phyloP scores from a whole-genome alignment of 2,797 vertebrate genomes.

The Carduelis carduelis region DNA sequence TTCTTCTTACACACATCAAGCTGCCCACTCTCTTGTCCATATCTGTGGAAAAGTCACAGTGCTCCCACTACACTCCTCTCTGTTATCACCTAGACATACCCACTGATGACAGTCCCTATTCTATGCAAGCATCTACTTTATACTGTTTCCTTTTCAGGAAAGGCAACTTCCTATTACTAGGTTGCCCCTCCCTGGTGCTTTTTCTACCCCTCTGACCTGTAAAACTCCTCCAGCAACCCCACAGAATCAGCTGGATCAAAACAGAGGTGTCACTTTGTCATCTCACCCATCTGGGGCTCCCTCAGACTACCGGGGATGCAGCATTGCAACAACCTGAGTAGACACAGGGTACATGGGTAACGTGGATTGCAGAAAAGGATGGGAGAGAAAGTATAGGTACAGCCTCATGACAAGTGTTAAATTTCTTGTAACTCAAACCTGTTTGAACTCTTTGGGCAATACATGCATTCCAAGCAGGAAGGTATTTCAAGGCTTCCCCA shows the following conservation, averaged over 20 bases:
- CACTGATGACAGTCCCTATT: neutral
- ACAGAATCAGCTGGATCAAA: neutral
- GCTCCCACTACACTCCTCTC: neutral
- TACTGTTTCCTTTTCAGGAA: neutral
- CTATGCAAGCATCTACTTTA: neutral
- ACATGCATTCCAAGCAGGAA: neutral
- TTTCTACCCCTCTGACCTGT: neutral
- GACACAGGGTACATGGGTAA: neutral
- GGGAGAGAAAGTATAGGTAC: neutral
- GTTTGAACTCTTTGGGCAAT: neutral
- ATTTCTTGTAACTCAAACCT: neutral
- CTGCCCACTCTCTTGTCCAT: neutral
- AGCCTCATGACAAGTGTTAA: neutral
- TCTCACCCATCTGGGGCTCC: neutral
- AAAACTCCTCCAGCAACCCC: neutral
- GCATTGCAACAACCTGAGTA: fast-evolving
- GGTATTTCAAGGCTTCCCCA: neutral
- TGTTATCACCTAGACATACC: fast-evolving
- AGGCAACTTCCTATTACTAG: neutral
- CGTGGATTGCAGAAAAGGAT: fast-evolving
- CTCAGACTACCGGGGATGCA: neutral
- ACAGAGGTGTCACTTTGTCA: neutral
- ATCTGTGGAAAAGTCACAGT: neutral
- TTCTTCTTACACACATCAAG: neutral
- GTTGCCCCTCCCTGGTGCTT: neutral